A percentile compares a stretch with the other conserved stretches of the same genome.
Conservation (phyloP, 1,140 invertebrate species). For the Leptinotarsa lineolata region DNA sequence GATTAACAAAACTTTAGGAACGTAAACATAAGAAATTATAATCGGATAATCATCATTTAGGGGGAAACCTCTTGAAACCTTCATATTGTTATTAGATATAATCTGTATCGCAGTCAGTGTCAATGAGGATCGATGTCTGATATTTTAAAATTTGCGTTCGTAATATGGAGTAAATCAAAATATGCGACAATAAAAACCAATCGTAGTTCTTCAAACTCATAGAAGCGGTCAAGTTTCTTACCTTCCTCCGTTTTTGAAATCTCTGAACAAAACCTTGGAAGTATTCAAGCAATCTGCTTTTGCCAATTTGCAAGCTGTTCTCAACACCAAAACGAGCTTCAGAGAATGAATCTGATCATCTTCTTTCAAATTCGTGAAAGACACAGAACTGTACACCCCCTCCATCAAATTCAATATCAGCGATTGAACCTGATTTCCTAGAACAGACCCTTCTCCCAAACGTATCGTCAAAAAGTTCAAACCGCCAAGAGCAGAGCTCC, state of each 20-base stretch:
- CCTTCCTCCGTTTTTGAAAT: neutral
- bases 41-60: no score
- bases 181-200: no score
- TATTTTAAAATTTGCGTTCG: no score
- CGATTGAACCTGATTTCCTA: neutral
- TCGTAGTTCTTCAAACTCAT: no score
- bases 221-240: neutral
- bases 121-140: no score
- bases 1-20: no score
- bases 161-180: no score
- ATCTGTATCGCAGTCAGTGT: no score
- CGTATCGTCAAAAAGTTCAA: conserved; percentile 56
- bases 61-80: no score
- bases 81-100: no score
- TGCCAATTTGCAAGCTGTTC: conserved; percentile 60
- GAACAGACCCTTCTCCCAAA: conserved; percentile 29
- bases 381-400: conserved; percentile 29
- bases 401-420: conserved; percentile 13
- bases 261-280: neutral
- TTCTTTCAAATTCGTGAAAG: conserved; percentile 28
- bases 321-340: conserved; percentile 54
- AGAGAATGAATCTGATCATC: conserved; percentile 54
- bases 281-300: conserved; percentile 56
- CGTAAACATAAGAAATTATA: no score
- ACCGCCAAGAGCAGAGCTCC: conserved; percentile 60